Evolutionary conservation across 1,140 invertebrate species (phyloP).

Genomic region (Aphidius ervi): DNA sequence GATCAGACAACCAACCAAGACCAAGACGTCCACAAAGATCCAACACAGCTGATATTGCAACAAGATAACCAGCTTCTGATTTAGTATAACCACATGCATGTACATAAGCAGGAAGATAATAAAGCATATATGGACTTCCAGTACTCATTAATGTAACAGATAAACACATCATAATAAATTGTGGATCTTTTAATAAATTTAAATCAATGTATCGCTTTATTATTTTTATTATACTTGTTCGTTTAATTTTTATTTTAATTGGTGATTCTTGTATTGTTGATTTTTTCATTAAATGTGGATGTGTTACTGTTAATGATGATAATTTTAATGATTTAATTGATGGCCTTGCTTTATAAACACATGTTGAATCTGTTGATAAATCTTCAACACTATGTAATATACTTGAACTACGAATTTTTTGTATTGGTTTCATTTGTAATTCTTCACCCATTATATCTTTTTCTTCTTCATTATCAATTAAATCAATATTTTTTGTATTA

Average conservation of each 20-base stretch:
- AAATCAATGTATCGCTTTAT: constrained; percentile 62
- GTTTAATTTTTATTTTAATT: constrained; percentile 24
- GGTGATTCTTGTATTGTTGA: constrained; percentile 8
- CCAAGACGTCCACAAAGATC: constrained; percentile 67
- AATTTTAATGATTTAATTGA: constrained; percentile 43
- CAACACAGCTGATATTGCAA: constrained; percentile 67
- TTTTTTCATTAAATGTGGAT: constrained; percentile 18
- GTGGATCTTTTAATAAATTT: constrained; percentile 61
- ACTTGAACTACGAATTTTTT: constrained; percentile 64
- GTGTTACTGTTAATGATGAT: constrained; percentile 35
- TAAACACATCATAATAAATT: constrained; percentile 68
- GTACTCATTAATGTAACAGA: constrained; percentile 72
- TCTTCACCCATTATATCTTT: constrained; percentile 58
- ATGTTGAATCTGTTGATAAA: constrained; percentile 69
- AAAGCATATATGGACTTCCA: constrained; percentile 70
- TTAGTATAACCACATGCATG: constrained; percentile 65
- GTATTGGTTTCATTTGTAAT: constrained; percentile 55
- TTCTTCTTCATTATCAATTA: constrained; percentile 56
- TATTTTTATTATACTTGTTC: constrained; percentile 39
- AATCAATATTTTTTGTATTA: constrained; percentile 38
- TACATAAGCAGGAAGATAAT: constrained; percentile 70
- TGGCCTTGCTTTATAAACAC: constrained; percentile 64
- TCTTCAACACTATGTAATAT: constrained; percentile 70
- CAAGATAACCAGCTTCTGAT: constrained; percentile 64
- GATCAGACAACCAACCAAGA: constrained; percentile 66